A percentile compares a stretch with the other conserved stretches of the same genome.
Evolutionary conservation across 1,140 invertebrate genomes (phyloP).

Genomic region (Psix sp.): DNA sequence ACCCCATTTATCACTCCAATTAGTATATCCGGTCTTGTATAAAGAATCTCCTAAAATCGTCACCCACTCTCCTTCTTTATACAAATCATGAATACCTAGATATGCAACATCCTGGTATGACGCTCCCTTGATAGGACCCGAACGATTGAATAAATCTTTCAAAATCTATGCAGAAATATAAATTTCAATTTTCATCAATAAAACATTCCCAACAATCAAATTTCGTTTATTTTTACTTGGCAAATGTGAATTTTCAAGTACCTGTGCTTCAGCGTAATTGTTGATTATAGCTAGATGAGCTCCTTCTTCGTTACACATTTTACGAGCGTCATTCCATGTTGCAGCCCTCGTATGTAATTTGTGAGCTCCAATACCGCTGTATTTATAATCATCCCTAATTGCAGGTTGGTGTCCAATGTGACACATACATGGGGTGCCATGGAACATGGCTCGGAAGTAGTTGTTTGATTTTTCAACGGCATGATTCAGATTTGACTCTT

Average conservation of each 20-base stretch:
- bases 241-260: constrained; percentile 31
- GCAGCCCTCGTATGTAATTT: constrained; percentile 69
- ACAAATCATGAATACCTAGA: constrained; percentile 73
- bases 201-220: constrained; percentile 1
- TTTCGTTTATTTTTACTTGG: too few relatives aligned
- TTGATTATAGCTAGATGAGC: constrained; percentile 73
- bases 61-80: constrained; percentile 70
- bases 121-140: constrained; percentile 63
- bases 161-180: constrained; percentile 59
- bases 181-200: not conserved
- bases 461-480: too few relatives aligned
- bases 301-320: constrained; percentile 70
- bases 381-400: constrained; percentile 70
- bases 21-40: constrained; percentile 70
- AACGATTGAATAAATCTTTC: constrained; percentile 65
- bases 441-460: too few relatives aligned
- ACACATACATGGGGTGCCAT: constrained; percentile 68
- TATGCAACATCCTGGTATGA: constrained; percentile 62
- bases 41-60: constrained; percentile 72
- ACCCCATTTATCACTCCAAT: constrained; percentile 70
- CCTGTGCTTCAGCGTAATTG: constrained; percentile 65
- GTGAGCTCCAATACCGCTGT: constrained; percentile 66
- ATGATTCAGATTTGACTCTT: constrained; percentile 26
- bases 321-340: constrained; percentile 70
- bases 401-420: constrained; percentile 48